These are phyloP conservation scores for Resseliella maxima DNA, from an alignment of 2,888 invertebrate species.

Conservation along the genomic window DNA sequence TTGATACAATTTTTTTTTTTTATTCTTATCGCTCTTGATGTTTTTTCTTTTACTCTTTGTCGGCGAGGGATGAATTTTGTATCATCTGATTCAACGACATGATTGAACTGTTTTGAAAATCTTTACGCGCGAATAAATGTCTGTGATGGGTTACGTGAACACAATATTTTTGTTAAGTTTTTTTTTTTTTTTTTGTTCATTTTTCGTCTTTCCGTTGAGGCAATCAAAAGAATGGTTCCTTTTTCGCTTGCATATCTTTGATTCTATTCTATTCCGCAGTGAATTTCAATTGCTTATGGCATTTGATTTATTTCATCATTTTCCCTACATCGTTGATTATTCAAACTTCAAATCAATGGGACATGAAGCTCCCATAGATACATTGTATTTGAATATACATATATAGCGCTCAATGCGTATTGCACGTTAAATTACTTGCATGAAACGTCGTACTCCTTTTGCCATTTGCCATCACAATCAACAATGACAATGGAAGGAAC, in stretches of 20 bases:
- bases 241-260: not conserved
- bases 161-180: constrained; percentile 27
- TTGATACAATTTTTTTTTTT: not conserved
- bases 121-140: constrained; percentile 44
- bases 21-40: not conserved
- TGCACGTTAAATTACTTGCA: not conserved
- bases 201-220: not conserved
- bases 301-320: constrained; percentile 34
- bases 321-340: not conserved
- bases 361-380: not conserved
- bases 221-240: constrained; percentile 9
- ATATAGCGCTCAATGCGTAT: too few species aligned
- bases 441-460: not conserved
- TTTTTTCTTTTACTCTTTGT: not conserved
- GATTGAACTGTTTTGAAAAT: constrained; percentile 23
- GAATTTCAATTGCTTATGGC: constrained; percentile 41
- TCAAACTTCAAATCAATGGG: not conserved
- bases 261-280: not conserved
- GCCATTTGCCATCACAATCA: not conserved
- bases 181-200: not conserved
- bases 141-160: constrained; percentile 49
- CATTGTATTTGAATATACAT: too few species aligned
- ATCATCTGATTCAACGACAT: not conserved
- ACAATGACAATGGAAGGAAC: not conserved
- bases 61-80: not conserved